A percentile compares a stretch with the other conserved stretches of the same genome.
Conservation (phyloP, 2,888 invertebrate species). For the Agrilus biguttatus region DNA sequence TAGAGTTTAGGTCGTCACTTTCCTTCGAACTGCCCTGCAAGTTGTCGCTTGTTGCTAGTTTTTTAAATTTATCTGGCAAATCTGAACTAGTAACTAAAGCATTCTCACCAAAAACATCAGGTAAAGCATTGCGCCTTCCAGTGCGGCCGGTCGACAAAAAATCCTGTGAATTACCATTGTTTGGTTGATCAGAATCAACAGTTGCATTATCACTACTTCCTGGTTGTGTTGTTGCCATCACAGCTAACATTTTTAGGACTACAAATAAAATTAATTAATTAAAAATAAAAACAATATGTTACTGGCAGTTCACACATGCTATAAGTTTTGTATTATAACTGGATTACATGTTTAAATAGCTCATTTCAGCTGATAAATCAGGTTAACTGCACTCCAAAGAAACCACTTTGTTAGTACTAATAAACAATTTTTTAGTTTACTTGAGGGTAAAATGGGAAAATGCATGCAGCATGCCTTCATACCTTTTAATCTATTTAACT, state of each 20-base stretch:
- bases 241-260: constrained; percentile 32
- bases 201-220: constrained; percentile 13
- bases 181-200: constrained; percentile 9
- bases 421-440: no score
- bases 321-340: no score
- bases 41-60: constrained; percentile 48
- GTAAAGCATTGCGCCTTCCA: constrained; percentile 77
- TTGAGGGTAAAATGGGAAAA: no score
- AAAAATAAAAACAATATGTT: no score
- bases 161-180: constrained; percentile 34
- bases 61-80: constrained; percentile 59
- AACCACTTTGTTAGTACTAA: no score
- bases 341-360: no score
- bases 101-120: constrained; percentile 65
- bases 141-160: constrained; percentile 76
- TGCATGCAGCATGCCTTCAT: no score
- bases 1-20: no score
- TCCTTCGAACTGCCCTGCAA: constrained; percentile 11
- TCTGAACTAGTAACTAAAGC: constrained; percentile 60
- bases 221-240: constrained; percentile 28
- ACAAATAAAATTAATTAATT: constrained; percentile 8
- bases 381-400: no score
- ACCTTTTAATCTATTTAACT: no score
- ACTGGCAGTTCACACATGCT: no score
- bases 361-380: no score